Evolutionary conservation across 2,888 invertebrate species (phyloP), one percentile per base, ranked within the genome.

Genomic region (Lasioglossum malachurum): DNA sequence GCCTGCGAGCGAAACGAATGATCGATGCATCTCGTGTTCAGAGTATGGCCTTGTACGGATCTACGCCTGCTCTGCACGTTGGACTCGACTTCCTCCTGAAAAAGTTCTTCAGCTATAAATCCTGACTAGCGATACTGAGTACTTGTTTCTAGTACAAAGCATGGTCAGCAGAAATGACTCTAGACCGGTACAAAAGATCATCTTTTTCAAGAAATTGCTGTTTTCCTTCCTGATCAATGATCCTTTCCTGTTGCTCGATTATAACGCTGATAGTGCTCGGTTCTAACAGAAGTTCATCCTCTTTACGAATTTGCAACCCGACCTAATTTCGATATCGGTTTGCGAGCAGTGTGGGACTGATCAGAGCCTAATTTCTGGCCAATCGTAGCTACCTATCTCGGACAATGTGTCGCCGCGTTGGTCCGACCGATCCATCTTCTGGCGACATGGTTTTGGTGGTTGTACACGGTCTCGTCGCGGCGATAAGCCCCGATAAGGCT

Each of bases 21-120:
- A 74, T 27, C 64, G 75, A 46, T 46, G 41, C 75, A 35, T n/a
- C 19, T 53, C 27, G 7, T 46, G 69, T n/a, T n/a, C 60, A 72
- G 53, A 10, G 53, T 23, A 31, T 46, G 67, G 53, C 49, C 67
- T 82, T 80, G 78, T 75, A 80, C 73, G 57, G 76, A 76, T 80
- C 35, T 67, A 19, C 7, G 67, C 7, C 14, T 27, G 60, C 60
- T 14, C 14, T 27, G 27, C 53, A 60, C n/a, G 60, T 5, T n/a
- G 4, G 10, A 27, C 19, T 35, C 8, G 31, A 31, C 35, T 67
- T 19, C 67, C 10, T 67, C 35, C 67, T 67, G 67, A 67, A 35
- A 35, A 67, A 31, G 14, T 60, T 60, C 53, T 53, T 23, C 53
- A n/a, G 49, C 2, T 23, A 23, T 53, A 2, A 2, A 53, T 1